Conservation (phyloP, 1,140 invertebrate species). For the Propsilocerus akamusi region DNA sequence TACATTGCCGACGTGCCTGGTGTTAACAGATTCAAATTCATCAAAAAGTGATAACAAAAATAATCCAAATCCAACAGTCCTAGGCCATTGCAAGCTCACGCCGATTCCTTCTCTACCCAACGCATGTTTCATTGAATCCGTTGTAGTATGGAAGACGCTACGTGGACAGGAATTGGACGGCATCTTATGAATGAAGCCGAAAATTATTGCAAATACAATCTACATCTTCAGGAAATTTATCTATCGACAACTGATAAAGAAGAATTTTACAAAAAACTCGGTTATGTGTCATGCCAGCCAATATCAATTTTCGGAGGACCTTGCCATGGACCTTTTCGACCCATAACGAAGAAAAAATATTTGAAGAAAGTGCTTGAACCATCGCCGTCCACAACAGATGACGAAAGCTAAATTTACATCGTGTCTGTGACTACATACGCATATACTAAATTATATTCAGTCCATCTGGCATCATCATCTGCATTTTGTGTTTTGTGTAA, state of each 20-base stretch:
- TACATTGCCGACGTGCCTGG: conserved; percentile 46
- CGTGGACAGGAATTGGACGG: conserved; percentile 55
- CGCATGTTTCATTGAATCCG: conserved; percentile 56
- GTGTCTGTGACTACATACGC: neutral
- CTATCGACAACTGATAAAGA: conserved; percentile 59
- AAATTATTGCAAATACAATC: conserved; percentile 38
- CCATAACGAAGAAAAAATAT: neutral
- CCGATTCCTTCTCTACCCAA: conserved; percentile 38
- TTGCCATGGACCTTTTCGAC: neutral
- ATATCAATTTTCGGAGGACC: conserved; percentile 15
- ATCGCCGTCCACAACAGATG: too few species aligned
- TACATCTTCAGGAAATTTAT: conserved; percentile 41
- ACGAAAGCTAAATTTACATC: neutral
- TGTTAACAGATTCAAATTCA: conserved; percentile 36
- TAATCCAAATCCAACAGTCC: conserved; percentile 22
- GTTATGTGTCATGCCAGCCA: conserved; percentile 46
- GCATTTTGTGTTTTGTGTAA: neutral
- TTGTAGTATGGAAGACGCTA: conserved; percentile 45
- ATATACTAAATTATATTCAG: neutral
- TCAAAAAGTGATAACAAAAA: neutral
- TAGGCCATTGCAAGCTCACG: conserved; percentile 59
- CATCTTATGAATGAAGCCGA: conserved; percentile 47
- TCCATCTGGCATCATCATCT: neutral
- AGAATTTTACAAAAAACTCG: conserved; percentile 54
- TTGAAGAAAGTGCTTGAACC: neutral